A percentile compares a stretch with the other conserved stretches of the same genome.
phyloP scores from a whole-genome alignment of 1,140 invertebrate genomes.

The Drosophila seguyi region DNA sequence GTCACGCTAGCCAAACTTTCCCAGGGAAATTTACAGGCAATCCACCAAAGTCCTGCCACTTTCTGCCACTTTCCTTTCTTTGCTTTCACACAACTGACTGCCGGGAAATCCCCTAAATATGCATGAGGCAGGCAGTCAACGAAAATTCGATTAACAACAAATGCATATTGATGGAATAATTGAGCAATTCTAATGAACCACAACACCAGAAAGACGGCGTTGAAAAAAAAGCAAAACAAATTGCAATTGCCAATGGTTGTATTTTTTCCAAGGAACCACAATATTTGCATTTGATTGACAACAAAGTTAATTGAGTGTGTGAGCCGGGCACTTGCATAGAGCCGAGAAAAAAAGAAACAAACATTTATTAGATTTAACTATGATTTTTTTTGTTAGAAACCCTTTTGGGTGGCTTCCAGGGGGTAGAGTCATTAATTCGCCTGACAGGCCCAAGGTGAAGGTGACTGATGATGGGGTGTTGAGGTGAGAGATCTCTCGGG shows the following conservation, averaged over 20 bases:
- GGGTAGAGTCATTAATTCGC: conserved; percentile 60
- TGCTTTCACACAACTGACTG: conserved; percentile 18
- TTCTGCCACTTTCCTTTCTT: conserved; percentile 1
- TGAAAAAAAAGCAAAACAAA: conserved; percentile 58
- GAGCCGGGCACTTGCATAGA: conserved; percentile 65
- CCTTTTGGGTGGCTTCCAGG: conserved; percentile 44
- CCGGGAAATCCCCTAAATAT: conserved; percentile 67
- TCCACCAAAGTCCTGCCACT: conserved; percentile 15
- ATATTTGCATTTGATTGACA: conserved; percentile 84
- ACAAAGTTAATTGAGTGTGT: conserved; percentile 84
- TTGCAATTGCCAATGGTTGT: conserved; percentile 46
- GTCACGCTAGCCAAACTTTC: conserved; percentile 71
- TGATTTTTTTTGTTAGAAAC: conserved; percentile 38
- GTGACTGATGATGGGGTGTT: conserved; percentile 71
- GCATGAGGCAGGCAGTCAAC: conserved; percentile 60
- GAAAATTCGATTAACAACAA: conserved; percentile 79
- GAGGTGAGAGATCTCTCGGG: conserved; percentile 55
- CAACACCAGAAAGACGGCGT: conserved; percentile 52
- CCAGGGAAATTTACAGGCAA: conserved; percentile 59
- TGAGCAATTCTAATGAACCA: conserved; percentile 82
- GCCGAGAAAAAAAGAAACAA: conserved; percentile 62
- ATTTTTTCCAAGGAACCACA: conserved; percentile 57
- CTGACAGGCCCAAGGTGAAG: conserved; percentile 45
- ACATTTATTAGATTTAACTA: conserved; percentile 81
- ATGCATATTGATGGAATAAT: conserved; percentile 84